phyloP scores from a whole-genome alignment of 2,113 vertebrate genomes.

The Mastomys natalensis region DNA sequence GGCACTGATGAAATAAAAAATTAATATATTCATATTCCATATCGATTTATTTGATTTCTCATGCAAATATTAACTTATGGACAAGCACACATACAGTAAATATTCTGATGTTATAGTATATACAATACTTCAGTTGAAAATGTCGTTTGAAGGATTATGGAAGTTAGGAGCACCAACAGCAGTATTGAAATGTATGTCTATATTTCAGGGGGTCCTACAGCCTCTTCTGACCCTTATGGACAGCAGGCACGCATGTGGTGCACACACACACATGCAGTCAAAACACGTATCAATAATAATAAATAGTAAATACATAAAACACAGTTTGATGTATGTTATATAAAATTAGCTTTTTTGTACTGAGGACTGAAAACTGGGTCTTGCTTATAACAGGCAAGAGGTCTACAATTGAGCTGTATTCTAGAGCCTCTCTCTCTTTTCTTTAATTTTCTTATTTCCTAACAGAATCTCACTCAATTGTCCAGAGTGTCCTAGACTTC shows the following conservation, averaged over 20 bases:
- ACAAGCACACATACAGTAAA: background rate
- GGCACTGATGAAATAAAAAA: conserved; percentile 73
- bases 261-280: background rate
- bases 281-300: too few relatives aligned
- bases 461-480: background rate
- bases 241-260: too few relatives aligned
- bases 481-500: background rate
- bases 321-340: background rate
- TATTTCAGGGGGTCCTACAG: too few relatives aligned
- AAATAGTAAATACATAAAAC: background rate
- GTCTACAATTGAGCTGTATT: background rate
- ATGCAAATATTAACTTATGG: background rate
- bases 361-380: background rate
- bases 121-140: background rate
- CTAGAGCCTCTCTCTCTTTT: too few relatives aligned
- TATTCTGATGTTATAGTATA: background rate
- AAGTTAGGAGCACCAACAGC: too few relatives aligned
- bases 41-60: conserved; percentile 68
- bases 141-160: background rate
- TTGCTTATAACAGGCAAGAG: background rate
- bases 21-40: conserved; percentile 63
- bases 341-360: background rate
- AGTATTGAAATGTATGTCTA: too few relatives aligned
- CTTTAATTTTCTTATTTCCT: background rate
- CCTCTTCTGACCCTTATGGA: background rate